These are phyloP conservation scores for Euplagia quadripunctaria DNA, from an alignment of 2,888 invertebrate species.

Conservation along the genomic window DNA sequence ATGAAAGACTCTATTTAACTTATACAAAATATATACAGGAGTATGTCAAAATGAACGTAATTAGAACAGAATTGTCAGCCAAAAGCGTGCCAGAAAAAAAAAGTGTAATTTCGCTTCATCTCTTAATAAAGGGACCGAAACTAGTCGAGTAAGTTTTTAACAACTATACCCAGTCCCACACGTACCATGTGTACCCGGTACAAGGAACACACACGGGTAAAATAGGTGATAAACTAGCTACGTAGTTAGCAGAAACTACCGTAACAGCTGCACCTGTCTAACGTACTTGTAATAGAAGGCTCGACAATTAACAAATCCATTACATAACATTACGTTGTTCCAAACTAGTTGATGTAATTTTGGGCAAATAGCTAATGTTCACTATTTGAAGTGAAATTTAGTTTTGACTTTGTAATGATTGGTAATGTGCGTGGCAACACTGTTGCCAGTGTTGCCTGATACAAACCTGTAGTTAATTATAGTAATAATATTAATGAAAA, in stretches of 20 bases:
- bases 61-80: no score
- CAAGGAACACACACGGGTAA: not conserved
- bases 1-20: no score
- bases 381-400: not conserved
- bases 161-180: no score
- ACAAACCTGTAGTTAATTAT: not conserved
- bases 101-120: no score
- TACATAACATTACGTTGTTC: constrained; percentile 20
- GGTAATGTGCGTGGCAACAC: not conserved
- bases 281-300: constrained; percentile 12
- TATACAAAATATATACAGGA: no score
- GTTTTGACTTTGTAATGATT: not conserved
- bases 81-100: no score
- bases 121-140: no score
- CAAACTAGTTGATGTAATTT: constrained; percentile 2
- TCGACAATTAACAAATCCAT: constrained; percentile 37
- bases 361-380: constrained; percentile 30
- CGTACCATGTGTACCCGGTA: not conserved
- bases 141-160: no score
- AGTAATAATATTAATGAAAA: not conserved
- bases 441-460: no score
- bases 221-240: not conserved
- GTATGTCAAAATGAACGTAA: no score
- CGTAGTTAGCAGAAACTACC: constrained; percentile 1
- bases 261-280: constrained; percentile 15